Base-by-base conservation (phyloP, 2,113 vertebrate genomes). In the Aix galericulata region DNA sequence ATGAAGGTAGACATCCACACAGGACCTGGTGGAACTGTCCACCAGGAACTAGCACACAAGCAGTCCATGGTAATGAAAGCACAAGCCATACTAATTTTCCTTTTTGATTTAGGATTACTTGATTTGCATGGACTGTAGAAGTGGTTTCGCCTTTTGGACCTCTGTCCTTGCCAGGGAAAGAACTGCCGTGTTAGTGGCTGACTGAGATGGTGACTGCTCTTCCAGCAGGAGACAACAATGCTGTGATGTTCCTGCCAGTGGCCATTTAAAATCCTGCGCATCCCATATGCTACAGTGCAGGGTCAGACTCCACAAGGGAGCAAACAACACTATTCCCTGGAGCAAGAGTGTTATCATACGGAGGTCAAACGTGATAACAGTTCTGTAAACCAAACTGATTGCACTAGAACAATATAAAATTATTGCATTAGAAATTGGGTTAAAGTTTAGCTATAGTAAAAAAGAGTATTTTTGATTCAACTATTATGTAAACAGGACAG, bases 401-500 rank as follows among this genome's bases (percentile, higher is more conserved):
- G 89, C 58, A 93, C 84, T 82, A 80, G 50, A 93, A 69, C 7
- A 2, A 74, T 36, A 77, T 71, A 93, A 81, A 91, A 93, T 79
- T 42, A 91, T 3, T 89, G 50, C 91, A 77, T 95, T 75, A 91
- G 56, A 96, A 92, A 92, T 80, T 50, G 68, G 66, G 77, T 86
- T 79, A 53, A 56, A 89, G 48, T 86, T 96, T 73, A 89, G 40
- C 88, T 67, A 40, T 21, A 67, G 92, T 78, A 85, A 50, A 93
- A 93, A 80, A 52, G 27, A 91, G 11, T 53, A 69, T 64, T 95
- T 82, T 82, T 77, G 75, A 93, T 75, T 90, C 63, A 81, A 71
- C 60, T 50, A 40, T 53, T 56, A 88, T 73, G 82, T 97, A 96
- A 97, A 97, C 88, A 95, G 72, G 59, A 91, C 63, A 94, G 52